Conservation (phyloP, 1,140 invertebrate species). For the Anoplolepis gracilipes region DNA sequence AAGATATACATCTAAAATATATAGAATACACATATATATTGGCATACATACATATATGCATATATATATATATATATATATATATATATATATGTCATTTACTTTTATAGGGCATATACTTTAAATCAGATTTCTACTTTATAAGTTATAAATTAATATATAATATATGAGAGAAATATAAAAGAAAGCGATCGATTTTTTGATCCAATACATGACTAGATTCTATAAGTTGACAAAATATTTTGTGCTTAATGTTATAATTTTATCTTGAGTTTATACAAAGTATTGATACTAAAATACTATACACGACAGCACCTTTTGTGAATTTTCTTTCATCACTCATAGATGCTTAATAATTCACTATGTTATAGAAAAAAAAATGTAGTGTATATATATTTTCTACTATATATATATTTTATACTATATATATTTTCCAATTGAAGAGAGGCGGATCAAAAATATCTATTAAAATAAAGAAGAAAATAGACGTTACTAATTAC, state of each 20-base stretch:
- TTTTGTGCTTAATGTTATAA: neutral
- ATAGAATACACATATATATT: no score
- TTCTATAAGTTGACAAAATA: neutral
- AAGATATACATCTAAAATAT: neutral
- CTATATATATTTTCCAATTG: neutral
- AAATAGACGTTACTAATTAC: no score
- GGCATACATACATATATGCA: no score
- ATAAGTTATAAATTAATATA: neutral
- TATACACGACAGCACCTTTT: neutral
- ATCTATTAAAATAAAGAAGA: conserved; percentile 13
- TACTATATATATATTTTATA: no score
- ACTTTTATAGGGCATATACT: neutral
- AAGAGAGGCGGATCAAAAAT: neutral
- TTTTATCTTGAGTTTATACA: conserved; percentile 16
- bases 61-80: no score
- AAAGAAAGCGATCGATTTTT: neutral
- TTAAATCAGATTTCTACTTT: no score
- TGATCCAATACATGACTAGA: neutral
- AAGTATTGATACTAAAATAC: neutral
- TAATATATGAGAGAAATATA: neutral
- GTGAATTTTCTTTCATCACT: neutral
- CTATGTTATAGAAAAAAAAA: neutral
- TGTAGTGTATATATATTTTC: neutral
- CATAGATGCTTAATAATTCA: neutral
- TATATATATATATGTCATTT: no score